Base-by-base conservation (phyloP, 2,113 vertebrate genomes). In the Osmerus mordax region DNA sequence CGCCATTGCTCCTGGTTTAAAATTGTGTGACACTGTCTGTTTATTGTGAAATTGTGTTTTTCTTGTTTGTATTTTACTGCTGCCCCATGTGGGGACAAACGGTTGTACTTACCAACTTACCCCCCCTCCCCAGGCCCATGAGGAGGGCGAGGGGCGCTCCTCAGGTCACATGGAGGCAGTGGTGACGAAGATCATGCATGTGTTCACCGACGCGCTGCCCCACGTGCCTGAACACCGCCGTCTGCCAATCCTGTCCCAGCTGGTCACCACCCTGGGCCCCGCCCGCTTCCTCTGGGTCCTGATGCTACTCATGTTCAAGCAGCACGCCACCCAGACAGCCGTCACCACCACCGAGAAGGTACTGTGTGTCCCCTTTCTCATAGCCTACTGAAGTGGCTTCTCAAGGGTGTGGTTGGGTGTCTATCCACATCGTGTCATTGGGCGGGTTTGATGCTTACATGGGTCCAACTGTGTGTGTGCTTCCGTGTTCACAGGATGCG, bases 201-300 rank as follows among this genome's bases (percentile, higher is more conserved):
- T 99, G 54, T 99, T 99, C 18, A 94, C 94, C 41, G 97, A 99
- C 11, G 96, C 97, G 0, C 86, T 98, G 71, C 97, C 97, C 1
- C 96, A 99, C 0, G 94, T 99, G 0, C 97, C 97, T 0, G 96
- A 96, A 68, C 97, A 99, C 86, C 89, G 97, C 0, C 94, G 95
- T 18, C 88, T 95, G 68, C 95, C 96, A 0, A 81, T 99, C 81
- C 91, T 99, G 2, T 68, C 79, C 0, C 94, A 97, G 83, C 93
- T 99, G 21, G 74, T 95, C 4, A 75, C 75, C 6, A 97, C 95
- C 0, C 86, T 98, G 2, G 94, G 94, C 2, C 91, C 94, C 4
- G 80, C 91, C 21, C 91, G 78, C 41, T 98, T 96, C 90, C 95
- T 99, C 55, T 99, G 97, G 97, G 87, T 94, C 71, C 93, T 98